Conservation (phyloP, 1,140 invertebrate genomes). For the Drosophila gunungcola region DNA sequence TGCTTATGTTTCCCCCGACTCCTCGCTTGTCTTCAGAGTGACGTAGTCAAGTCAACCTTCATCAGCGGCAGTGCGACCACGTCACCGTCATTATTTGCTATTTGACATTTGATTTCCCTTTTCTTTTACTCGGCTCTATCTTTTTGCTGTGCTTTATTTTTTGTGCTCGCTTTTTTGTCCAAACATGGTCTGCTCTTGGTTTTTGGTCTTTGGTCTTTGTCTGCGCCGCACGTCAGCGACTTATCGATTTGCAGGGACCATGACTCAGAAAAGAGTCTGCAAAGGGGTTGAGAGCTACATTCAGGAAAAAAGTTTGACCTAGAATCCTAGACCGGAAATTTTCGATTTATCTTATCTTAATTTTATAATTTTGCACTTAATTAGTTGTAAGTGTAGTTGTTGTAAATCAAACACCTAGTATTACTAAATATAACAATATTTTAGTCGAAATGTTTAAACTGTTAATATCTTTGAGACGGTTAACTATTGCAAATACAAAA, state of each 20-base stretch:
- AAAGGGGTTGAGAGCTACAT: conserved; percentile 16
- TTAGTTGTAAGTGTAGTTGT: too few species aligned
- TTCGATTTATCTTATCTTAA: background rate
- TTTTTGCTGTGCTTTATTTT: conserved; percentile 13
- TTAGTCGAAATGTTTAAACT: too few species aligned
- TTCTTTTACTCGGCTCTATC: conserved; percentile 14
- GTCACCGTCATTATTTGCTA: conserved; percentile 72
- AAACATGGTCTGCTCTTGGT: conserved; percentile 59
- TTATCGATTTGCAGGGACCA: conserved; percentile 74
- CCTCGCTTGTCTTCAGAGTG: conserved; percentile 37
- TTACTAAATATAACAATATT: too few species aligned
- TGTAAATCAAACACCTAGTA: too few species aligned
- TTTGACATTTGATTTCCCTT: conserved; percentile 79
- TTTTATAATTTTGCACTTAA: background rate
- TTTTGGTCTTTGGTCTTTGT: conserved; percentile 51
- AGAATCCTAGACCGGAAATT: conserved; percentile 26
- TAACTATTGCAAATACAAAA: too few species aligned
- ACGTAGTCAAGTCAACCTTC: conserved; percentile 70
- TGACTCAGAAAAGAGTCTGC: conserved; percentile 69
- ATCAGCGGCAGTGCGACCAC: conserved; percentile 55
- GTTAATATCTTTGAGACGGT: too few species aligned
- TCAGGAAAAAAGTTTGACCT: conserved; percentile 6
- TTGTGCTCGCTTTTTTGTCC: conserved; percentile 43
- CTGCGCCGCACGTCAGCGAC: conserved; percentile 64
- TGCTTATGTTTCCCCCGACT: conserved; percentile 10